These are phyloP conservation scores for Geopemphigus sp. DNA, from an alignment of 1,140 invertebrate genomes.

Conservation along the genomic window DNA sequence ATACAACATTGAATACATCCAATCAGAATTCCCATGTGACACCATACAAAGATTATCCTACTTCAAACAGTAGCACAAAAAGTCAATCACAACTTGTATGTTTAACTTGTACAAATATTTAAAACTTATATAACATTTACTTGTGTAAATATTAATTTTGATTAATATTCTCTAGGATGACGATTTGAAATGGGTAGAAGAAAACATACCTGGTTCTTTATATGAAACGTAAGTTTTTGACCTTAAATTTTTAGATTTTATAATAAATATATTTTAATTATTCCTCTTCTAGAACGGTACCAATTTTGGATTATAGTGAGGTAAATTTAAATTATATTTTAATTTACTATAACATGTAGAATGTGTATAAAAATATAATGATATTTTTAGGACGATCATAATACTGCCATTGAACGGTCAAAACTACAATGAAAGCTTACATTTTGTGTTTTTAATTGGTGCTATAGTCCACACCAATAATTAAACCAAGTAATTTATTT, in stretches of 20 bases:
- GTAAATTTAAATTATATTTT: slow-evolving; percentile 53
- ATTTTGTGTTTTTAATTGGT: neutral
- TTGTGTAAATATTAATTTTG: slow-evolving; percentile 51
- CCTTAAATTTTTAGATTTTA: no score
- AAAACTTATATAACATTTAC: no score
- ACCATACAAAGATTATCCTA: slow-evolving; percentile 18
- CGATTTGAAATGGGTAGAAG: slow-evolving; percentile 87
- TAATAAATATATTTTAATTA: slow-evolving; percentile 44
- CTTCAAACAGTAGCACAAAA: slow-evolving; percentile 42
- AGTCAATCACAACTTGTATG: slow-evolving; percentile 42
- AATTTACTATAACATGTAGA: neutral
- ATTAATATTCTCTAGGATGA: slow-evolving; percentile 64
- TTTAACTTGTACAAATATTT: slow-evolving; percentile 23
- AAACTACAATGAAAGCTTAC: neutral
- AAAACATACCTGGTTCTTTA: slow-evolving; percentile 78
- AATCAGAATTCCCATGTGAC: slow-evolving; percentile 35
- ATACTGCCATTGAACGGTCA: slow-evolving; percentile 35
- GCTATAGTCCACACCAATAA: neutral
- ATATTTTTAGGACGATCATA: slow-evolving; percentile 37
- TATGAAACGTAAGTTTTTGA: slow-evolving; percentile 63
- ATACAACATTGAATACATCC: slow-evolving; percentile 8
- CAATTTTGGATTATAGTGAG: slow-evolving; percentile 84
- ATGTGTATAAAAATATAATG: neutral
- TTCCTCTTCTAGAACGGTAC: slow-evolving; percentile 63
- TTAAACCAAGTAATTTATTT: neutral